A percentile compares a stretch with the other conserved stretches of the same genome.
phyloP scores from a whole-genome alignment of 2,888 invertebrate genomes.

The Griposia aprilina region DNA sequence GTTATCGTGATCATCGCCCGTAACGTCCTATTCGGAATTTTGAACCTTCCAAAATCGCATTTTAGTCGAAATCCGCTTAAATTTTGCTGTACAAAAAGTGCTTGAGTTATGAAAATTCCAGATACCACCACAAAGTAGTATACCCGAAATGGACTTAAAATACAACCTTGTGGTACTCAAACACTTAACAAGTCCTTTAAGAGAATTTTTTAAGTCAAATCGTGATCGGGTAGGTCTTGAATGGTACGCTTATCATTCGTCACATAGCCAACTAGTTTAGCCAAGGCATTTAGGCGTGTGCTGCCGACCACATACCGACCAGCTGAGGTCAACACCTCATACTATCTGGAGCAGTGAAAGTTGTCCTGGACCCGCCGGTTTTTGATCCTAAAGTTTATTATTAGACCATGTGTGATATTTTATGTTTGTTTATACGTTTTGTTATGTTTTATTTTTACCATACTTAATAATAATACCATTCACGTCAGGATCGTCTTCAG shows the following conservation, averaged over 20 bases:
- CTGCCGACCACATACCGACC: conserved; percentile 21
- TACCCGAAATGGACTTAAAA: not conserved
- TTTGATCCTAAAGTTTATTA: conserved; percentile 47
- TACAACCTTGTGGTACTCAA: conserved; percentile 34
- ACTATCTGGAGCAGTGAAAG: conserved; percentile 80
- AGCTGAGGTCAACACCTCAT: conserved; percentile 61
- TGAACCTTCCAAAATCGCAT: not conserved
- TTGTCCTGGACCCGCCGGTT: conserved; percentile 69
- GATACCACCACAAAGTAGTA: not conserved
- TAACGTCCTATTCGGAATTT: not conserved
- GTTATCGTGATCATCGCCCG: not conserved
- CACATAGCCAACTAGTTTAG: conserved; percentile 16
- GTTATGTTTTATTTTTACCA: too few relatives aligned
- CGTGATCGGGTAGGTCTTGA: conserved; percentile 13
- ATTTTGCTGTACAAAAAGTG: not conserved
- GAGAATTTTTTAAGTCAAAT: conserved; percentile 6
- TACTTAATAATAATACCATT: not conserved
- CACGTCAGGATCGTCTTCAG: not conserved
- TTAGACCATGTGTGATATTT: conserved; percentile 7
- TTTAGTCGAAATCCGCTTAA: not conserved
- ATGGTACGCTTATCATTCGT: not conserved
- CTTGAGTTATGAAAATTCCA: not conserved
- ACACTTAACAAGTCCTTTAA: not conserved
- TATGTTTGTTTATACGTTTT: not conserved
- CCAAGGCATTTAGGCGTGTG: conserved; percentile 22